Conservation (phyloP, 2,797 vertebrate genomes). For the Eospalax fontanierii region DNA sequence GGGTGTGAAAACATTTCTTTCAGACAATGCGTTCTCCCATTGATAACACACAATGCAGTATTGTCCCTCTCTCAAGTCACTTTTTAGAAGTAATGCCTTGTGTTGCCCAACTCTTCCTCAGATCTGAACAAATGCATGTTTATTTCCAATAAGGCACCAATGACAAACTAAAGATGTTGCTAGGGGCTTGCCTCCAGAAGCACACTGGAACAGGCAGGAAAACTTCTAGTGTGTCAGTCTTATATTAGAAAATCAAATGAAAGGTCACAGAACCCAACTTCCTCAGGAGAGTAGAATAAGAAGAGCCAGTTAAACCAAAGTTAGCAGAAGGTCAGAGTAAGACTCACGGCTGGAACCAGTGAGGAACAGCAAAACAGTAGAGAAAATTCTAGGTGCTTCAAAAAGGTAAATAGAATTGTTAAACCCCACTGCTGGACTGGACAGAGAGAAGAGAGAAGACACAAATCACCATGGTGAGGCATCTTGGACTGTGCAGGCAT, state of each 20-base stretch:
- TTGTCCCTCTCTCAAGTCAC: neutral
- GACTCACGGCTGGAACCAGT: neutral
- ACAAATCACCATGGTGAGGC: too few species aligned
- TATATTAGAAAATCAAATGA: neutral
- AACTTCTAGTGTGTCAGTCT: neutral
- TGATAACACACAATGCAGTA: neutral
- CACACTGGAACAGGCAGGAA: neutral
- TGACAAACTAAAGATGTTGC: too few species aligned
- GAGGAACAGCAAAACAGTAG: neutral
- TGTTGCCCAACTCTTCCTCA: neutral
- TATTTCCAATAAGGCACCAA: neutral
- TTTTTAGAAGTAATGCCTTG: neutral
- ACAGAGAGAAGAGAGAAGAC: too few species aligned
- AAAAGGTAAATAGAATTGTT: too few species aligned
- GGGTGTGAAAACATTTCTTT: neutral
- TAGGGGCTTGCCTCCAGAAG: neutral
- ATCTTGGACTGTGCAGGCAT: too few species aligned
- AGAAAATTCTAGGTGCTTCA: too few species aligned
- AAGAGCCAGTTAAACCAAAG: neutral
- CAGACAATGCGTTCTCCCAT: neutral
- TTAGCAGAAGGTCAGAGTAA: neutral
- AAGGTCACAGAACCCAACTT: neutral
- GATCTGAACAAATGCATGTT: too few species aligned
- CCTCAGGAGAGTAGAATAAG: neutral
- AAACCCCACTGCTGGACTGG: too few species aligned